Percentiles rank a stretch among this genome's conserved stretches.
These are phyloP conservation scores for Hoplodrina blanda DNA, from an alignment of 2,888 invertebrate genomes.

Conservation along the genomic window DNA sequence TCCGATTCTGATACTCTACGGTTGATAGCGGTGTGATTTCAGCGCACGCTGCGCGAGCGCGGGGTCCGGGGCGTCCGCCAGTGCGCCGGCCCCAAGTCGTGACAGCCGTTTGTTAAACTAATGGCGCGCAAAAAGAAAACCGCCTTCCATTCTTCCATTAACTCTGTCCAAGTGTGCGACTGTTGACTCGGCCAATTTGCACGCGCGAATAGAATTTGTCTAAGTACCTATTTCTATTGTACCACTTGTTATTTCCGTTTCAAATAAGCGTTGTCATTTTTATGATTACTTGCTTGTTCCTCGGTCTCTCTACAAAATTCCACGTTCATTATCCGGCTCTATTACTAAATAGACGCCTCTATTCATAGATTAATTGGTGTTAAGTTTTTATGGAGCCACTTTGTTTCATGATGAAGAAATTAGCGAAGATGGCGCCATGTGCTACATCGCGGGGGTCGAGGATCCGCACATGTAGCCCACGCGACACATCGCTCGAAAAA, in stretches of 20 bases:
- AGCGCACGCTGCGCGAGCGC: conserved; percentile 51
- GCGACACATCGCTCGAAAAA: conserved; percentile 82
- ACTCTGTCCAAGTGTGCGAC: conserved; percentile 76
- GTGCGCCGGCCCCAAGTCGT: conserved; percentile 81
- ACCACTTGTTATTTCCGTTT: conserved; percentile 79
- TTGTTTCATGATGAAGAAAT: conserved; percentile 83
- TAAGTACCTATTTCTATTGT: conserved; percentile 76
- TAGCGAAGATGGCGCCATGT: conserved; percentile 86
- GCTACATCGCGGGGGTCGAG: conserved; percentile 84
- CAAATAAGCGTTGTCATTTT: conserved; percentile 68
- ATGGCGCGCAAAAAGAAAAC: conserved; percentile 86
- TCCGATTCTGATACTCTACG: conserved; percentile 56
- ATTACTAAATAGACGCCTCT: conserved; percentile 34
- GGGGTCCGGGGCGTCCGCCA: conserved; percentile 54
- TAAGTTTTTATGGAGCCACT: conserved; percentile 60
- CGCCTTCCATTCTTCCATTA: conserved; percentile 82
- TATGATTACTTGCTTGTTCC: conserved; percentile 30
- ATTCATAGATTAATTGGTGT: conserved; percentile 51
- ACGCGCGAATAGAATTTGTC: conserved; percentile 82
- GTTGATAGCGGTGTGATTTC: conserved; percentile 56
- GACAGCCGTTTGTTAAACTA: conserved; percentile 87
- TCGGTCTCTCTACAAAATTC: conserved; percentile 6
- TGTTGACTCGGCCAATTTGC: conserved; percentile 85
- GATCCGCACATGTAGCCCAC: conserved; percentile 86
- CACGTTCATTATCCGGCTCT: conserved; percentile 30